These are phyloP conservation scores for Zoanthus sansibaricus DNA, from an alignment of 92 coral and sea anemone species.

Conservation along the genomic window DNA sequence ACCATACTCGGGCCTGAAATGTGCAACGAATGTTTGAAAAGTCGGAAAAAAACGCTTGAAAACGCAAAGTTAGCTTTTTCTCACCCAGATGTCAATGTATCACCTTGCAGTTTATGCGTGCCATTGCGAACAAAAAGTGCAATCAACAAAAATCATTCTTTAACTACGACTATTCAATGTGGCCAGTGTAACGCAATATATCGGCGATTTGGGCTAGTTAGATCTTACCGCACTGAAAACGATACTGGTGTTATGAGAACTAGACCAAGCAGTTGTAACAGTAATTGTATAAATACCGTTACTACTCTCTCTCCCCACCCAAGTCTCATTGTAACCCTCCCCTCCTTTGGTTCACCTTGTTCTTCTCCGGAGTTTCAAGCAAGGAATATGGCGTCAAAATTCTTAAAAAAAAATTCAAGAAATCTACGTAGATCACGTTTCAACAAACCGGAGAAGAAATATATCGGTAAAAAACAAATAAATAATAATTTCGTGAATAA, in stretches of 20 bases:
- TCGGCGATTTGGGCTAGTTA: conserved; percentile 49
- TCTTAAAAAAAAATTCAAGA: background rate
- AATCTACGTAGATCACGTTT: background rate
- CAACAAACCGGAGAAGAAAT: background rate
- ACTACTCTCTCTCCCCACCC: background rate
- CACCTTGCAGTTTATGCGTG: conserved; percentile 75
- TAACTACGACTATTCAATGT: conserved; percentile 39
- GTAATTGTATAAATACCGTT: background rate
- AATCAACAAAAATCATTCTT: conserved; percentile 14
- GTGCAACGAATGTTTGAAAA: conserved; percentile 75
- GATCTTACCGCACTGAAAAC: conserved; percentile 33
- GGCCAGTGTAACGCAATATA: conserved; percentile 58
- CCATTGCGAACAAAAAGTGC: conserved; percentile 54
- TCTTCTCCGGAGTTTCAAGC: background rate
- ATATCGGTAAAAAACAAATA: background rate
- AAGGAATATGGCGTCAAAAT: background rate
- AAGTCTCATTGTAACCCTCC: conserved; percentile 19
- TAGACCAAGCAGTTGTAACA: conserved; percentile 73
- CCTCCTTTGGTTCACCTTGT: conserved; percentile 19
- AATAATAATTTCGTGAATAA: background rate
- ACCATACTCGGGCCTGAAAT: conserved; percentile 81
- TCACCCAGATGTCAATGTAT: conserved; percentile 78
- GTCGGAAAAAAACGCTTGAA: conserved; percentile 63
- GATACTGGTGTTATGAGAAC: conserved; percentile 54
- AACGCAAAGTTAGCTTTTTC: conserved; percentile 51